These are phyloP conservation scores for Trachemys scripta DNA, from an alignment of 2,113 vertebrate species.

Conservation along the genomic window DNA sequence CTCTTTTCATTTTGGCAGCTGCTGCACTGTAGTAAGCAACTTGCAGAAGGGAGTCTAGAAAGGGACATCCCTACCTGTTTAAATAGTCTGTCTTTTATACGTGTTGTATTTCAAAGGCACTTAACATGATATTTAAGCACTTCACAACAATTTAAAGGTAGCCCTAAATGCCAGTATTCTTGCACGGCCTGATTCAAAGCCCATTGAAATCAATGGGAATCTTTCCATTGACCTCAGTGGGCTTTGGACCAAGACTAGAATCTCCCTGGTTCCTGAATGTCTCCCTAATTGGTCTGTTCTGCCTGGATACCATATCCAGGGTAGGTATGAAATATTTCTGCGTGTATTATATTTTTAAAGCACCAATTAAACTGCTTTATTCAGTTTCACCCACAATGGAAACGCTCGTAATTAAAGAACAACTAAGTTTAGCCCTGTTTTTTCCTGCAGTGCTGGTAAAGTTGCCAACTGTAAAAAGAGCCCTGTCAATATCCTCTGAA, in stretches of 20 bases:
- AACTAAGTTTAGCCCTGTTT: neutral
- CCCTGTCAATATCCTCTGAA: neutral
- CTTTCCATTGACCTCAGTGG: neutral
- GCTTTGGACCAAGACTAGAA: neutral
- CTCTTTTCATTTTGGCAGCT: neutral
- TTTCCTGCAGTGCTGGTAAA: neutral
- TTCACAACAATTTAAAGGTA: neutral
- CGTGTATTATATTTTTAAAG: neutral
- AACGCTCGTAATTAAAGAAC: neutral
- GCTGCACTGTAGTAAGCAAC: neutral
- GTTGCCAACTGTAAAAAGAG: neutral
- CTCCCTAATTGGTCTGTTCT: slow-evolving; percentile 7
- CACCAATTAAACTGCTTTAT: neutral
- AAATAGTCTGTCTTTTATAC: neutral
- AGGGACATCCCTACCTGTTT: neutral
- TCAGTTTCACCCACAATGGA: neutral
- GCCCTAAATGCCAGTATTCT: neutral
- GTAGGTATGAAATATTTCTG: neutral
- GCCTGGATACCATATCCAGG: neutral
- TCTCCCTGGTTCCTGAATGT: slow-evolving; percentile 8
- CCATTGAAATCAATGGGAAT: neutral
- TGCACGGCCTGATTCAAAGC: neutral
- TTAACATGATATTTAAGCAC: neutral
- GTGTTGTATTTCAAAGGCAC: neutral
- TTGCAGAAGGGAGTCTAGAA: neutral